Percentiles rank a stretch among this genome's conserved stretches.
phyloP scores from a whole-genome alignment of 2,797 vertebrate species.

The Macroramphosus scolopax region DNA sequence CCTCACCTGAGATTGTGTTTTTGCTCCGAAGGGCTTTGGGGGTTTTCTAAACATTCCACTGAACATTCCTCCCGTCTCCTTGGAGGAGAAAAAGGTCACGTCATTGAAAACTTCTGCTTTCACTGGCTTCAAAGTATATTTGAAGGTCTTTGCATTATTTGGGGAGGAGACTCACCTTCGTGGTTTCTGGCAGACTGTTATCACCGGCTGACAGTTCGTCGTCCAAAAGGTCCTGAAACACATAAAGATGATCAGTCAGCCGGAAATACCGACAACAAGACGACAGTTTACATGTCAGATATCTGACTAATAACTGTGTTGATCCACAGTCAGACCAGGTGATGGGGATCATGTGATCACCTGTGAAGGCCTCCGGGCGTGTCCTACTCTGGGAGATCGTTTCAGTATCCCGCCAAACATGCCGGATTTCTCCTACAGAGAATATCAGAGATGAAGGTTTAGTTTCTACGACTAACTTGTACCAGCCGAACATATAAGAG shows the following conservation, averaged over 20 bases:
- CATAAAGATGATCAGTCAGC: slow-evolving; percentile 8
- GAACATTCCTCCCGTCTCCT: slow-evolving; percentile 49
- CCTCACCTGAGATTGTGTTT: slow-evolving; percentile 44
- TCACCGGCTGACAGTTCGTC: slow-evolving; percentile 22
- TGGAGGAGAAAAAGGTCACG: neutral
- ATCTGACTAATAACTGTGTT: neutral
- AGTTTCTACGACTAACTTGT: neutral
- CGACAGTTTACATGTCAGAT: too few relatives aligned
- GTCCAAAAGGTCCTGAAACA: slow-evolving; percentile 57
- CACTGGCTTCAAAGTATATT: too few relatives aligned
- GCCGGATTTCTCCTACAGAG: slow-evolving; percentile 50
- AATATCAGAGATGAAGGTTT: slow-evolving; percentile 1
- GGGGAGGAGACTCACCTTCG: slow-evolving; percentile 38
- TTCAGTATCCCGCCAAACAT: slow-evolving; percentile 40
- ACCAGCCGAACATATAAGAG: neutral
- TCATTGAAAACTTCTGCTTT: too few relatives aligned
- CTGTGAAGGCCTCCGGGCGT: slow-evolving; percentile 51
- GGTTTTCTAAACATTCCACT: slow-evolving; percentile 51
- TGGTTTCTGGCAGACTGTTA: slow-evolving; percentile 35
- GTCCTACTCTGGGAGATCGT: slow-evolving; percentile 44
- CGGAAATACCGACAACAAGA: too few relatives aligned
- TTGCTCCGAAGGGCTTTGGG: slow-evolving; percentile 20
- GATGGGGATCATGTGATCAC: slow-evolving; percentile 18
- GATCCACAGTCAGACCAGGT: neutral
- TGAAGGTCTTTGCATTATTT: too few relatives aligned